Evolutionary conservation across 2,888 invertebrate species (phyloP), one percentile per base, ranked within the genome.

Genomic region (Phrixothrix hirtus): DNA sequence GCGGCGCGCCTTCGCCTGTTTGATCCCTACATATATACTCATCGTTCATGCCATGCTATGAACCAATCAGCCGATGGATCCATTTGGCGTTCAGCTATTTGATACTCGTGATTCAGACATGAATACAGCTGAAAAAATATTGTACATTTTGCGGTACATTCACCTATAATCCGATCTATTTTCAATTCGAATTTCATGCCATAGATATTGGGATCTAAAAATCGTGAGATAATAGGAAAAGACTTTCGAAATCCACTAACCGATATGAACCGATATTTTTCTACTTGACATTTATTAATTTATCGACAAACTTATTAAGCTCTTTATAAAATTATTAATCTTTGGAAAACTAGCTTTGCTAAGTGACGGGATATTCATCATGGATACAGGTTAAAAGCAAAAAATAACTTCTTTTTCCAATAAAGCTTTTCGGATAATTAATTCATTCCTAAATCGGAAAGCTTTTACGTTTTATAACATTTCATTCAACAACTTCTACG

Each of bases 11-110:
- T 63, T 64, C 57, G 50, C 49, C 41, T 52, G 51, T 59, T 53
- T 59, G 58, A 59, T 63, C 59, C n/a, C n/a, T n/a, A n/a, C 61
- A 49, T 36, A 55, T 53, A 52, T 30, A 42, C 46, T 16, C 27
- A 41, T 26, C 38, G 38, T 38, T 38, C 12, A 27, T 38, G 27
- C 38, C 38, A 38, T 26, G 38, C 25, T 26, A 38, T 25, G 57
- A 64, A 64, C 61, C 65, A 67, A 68, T 66, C 68, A 66, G 60
- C 57, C 64, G 61, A 66, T 68, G 65, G 68, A n/a, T n/a, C n/a
- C n/a, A n/a, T n/a, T n/a, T n/a, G n/a, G n/a, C n/a, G 41, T 35
- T 55, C 58, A 54, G 57, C 55, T 58, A 61, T 63, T 60, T 56
- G 52, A 63, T 63, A 60, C 56, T 34, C 43, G 43, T 13, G 34